Base-by-base conservation (phyloP, 1,140 invertebrate species). In the Delia radicum region DNA sequence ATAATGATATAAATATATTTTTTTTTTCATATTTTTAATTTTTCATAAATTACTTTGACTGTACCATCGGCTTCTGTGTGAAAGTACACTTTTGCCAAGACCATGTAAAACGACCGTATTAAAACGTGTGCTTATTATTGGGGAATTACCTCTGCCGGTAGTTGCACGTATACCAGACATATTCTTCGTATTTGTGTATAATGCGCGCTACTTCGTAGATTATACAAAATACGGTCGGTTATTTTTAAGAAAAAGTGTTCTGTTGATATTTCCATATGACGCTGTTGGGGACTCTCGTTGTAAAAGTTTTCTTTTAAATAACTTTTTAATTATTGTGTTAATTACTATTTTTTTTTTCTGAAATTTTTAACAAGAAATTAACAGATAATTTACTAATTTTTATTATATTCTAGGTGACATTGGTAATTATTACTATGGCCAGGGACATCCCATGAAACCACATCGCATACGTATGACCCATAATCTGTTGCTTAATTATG, bases 361-460 rank as follows among this genome's bases (percentile, higher is more conserved):
- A n/a, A n/a, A n/a, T n/a, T 2, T 27, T 63, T 28, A 63, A 5
- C n/a, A 1, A 26, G 21, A n/a, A 65, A 29, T 29, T 61, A 24
- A 27, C 33, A 27, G 27, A 21, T 46, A 18, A 21, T 10, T 13
- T 75, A 73, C 42, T 26, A 31, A 72, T 31, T 29, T 76, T 72
- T 48, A 37, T 29, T 77, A 37, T 62, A 27, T 88, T 89, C 79
- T 79, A 97, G 95, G 95, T 89, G 98, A 99, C 87, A 98, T 99
- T 87, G 98, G 98, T 31, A 99, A 99, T 88, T 99, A 99, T 87
- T 99, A 99, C 86, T 99, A 99, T 94, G 98, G 98, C 1, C 98
- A 99, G 88, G 98, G 98, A n/a, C 98, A 99, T 91, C 98, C 98
- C 7, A 99, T 99, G 98, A 99, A 99, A 87, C 98, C 98, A 7